A percentile compares a stretch with the other conserved stretches of the same genome.
Conservation (phyloP, 2,888 invertebrate species). For the Globia sparganii region DNA sequence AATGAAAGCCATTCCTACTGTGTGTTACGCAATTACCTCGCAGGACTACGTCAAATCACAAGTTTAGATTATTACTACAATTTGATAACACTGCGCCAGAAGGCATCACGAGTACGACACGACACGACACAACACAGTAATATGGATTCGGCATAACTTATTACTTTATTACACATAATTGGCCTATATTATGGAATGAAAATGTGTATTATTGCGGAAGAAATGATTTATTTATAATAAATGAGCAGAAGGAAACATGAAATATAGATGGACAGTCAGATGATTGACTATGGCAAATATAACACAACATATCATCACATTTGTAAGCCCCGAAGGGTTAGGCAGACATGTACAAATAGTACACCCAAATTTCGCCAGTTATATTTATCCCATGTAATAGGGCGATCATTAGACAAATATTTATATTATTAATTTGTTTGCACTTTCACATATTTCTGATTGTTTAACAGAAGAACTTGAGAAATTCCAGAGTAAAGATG, state of each 20-base stretch:
- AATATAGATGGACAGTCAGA: conserved; percentile 4
- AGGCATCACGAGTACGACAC: neutral
- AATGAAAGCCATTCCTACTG: neutral
- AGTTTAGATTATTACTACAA: neutral
- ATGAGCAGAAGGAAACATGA: neutral
- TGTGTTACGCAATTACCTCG: no score
- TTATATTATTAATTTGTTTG: conserved; percentile 1
- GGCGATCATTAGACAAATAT: neutral
- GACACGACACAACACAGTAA: neutral
- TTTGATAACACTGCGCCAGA: neutral
- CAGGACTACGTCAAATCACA: no score
- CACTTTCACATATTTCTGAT: conserved; percentile 9
- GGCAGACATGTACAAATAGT: neutral
- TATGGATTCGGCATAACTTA: neutral
- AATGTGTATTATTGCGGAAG: neutral
- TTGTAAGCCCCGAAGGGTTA: neutral
- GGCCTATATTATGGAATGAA: conserved; percentile 17
- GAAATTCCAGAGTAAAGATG: neutral
- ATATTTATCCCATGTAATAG: neutral
- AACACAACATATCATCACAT: neutral
- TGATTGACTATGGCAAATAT: neutral
- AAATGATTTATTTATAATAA: conserved; percentile 12
- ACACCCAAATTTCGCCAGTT: neutral
- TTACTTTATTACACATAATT: conserved; percentile 19
- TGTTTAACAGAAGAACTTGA: neutral